Conservation (phyloP, 2,113 vertebrate species). For the Brachypodius melanocephalos region DNA sequence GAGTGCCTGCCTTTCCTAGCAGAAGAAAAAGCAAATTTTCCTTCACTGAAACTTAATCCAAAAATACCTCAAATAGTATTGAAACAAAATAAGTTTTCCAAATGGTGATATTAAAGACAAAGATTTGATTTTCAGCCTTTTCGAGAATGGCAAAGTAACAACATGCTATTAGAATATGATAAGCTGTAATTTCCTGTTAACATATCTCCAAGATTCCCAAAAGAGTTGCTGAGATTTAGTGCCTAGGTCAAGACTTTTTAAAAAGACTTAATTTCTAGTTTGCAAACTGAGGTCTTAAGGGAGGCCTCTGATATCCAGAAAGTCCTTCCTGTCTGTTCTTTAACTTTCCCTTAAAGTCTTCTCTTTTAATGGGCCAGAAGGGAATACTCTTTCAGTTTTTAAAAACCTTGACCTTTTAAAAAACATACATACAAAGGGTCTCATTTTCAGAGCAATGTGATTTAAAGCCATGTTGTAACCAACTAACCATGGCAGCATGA, state of each 20-base stretch:
- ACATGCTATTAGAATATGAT: background rate
- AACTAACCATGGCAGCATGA: background rate
- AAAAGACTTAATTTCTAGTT: background rate
- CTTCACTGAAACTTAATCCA: background rate
- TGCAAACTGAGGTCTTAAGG: background rate
- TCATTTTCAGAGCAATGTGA: background rate
- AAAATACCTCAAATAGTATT: background rate
- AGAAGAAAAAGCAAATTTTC: background rate
- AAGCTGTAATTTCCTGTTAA: background rate
- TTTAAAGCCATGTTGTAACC: background rate
- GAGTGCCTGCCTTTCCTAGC: background rate
- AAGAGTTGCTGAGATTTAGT: background rate
- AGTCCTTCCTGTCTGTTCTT: background rate
- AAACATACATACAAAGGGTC: background rate
- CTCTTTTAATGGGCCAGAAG: background rate
- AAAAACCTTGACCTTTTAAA: background rate
- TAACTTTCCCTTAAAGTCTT: background rate
- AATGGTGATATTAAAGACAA: background rate
- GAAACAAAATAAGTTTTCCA: background rate
- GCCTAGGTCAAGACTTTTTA: background rate
- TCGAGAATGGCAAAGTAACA: background rate
- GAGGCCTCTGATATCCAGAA: background rate
- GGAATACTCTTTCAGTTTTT: background rate
- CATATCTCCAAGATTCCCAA: background rate
- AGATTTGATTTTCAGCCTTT: background rate